Evolutionary conservation across 2,888 invertebrate species (phyloP).

Genomic region (Lymantria dispar): DNA sequence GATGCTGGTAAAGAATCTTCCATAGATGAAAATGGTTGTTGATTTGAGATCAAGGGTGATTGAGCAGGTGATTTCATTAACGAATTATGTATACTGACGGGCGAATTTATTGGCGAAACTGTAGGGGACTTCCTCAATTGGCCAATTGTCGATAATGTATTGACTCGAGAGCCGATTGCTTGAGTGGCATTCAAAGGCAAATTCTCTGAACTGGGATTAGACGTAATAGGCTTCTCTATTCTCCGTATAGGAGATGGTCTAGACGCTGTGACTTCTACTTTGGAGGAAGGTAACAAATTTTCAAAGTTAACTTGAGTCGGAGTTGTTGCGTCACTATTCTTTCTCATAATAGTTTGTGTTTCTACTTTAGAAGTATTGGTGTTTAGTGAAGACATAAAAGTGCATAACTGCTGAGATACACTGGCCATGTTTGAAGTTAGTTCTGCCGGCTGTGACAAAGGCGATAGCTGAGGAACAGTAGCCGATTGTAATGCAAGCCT

Average conservation of each 20-base stretch:
- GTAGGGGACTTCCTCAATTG: conserved; percentile 74
- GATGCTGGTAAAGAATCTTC: conserved; percentile 56
- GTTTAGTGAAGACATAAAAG: conserved; percentile 85
- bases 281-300: conserved; percentile 74
- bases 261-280: conserved; percentile 69
- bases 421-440: conserved; percentile 87
- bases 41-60: conserved; percentile 64
- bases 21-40: conserved; percentile 47
- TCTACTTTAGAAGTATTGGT: conserved; percentile 74
- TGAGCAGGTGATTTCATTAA: conserved; percentile 72
- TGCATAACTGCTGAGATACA: conserved; percentile 86
- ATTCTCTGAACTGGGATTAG: conserved; percentile 49
- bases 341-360: conserved; percentile 74
- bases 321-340: conserved; percentile 61
- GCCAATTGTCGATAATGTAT: conserved; percentile 61
- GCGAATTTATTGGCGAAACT: conserved; percentile 71
- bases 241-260: conserved; percentile 67
- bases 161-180: conserved; percentile 65
- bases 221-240: conserved; percentile 55
- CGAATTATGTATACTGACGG: conserved; percentile 57
- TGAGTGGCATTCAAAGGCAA: conserved; percentile 67
- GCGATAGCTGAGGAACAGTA: conserved; percentile 86
- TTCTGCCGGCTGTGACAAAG: conserved; percentile 87
- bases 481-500: conserved; percentile 69
- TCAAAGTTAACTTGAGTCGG: conserved; percentile 79